phyloP scores from a whole-genome alignment of 2,797 vertebrate species.

The Syncerus caffer region DNA sequence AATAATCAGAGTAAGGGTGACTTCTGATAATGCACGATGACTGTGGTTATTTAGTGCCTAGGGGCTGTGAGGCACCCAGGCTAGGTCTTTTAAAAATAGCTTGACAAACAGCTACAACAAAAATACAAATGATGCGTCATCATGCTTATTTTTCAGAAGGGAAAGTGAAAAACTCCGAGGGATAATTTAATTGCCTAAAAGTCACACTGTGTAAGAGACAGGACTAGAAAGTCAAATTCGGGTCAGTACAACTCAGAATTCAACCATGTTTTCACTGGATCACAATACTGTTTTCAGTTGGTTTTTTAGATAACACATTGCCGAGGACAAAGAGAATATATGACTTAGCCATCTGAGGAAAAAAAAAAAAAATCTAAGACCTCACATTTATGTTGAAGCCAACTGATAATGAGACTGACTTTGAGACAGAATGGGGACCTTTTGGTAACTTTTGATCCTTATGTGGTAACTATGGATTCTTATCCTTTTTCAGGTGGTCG shows the following conservation, averaged over 20 bases:
- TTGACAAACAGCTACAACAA: not conserved
- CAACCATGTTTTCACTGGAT: not conserved
- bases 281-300: not conserved
- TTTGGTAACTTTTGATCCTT: not conserved
- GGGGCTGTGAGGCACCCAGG: not conserved
- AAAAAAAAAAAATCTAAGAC: not conserved
- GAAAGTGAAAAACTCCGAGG: not conserved
- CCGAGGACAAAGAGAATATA: not conserved
- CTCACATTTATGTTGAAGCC: not conserved
- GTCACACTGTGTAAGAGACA: not conserved
- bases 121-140: not conserved
- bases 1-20: not conserved
- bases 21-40: not conserved
- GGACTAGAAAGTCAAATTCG: not conserved
- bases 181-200: not conserved
- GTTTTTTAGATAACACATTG: not conserved
- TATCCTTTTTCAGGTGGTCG: not conserved
- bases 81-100: not conserved
- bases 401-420: not conserved
- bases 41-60: not conserved
- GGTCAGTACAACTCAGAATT: not conserved
- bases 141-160: not conserved
- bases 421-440: not conserved
- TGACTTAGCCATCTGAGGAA: not conserved
- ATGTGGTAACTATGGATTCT: not conserved